Percentiles rank a stretch among this genome's conserved stretches.
phyloP scores from a whole-genome alignment of 2,797 vertebrate species.

The Astyanax mexicanus region DNA sequence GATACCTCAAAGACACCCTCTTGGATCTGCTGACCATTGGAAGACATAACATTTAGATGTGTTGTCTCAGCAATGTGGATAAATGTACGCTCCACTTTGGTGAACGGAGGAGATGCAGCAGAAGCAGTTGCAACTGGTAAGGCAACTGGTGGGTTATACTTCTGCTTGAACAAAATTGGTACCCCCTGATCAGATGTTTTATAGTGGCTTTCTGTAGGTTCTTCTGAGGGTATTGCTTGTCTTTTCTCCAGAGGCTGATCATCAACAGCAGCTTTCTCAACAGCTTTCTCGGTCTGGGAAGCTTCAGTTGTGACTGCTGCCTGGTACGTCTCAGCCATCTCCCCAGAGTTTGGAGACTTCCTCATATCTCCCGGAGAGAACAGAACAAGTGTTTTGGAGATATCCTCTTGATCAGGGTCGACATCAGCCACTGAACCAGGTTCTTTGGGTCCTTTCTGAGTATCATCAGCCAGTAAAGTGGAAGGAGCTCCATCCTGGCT shows the following conservation, averaged over 20 bases:
- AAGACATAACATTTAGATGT: conserved; percentile 94
- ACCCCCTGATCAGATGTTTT: neutral
- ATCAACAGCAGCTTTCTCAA: conserved; percentile 81
- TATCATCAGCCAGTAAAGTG: conserved; percentile 89
- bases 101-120: conserved; percentile 88
- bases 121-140: conserved; percentile 32
- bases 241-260: conserved; percentile 54
- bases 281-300: conserved; percentile 83
- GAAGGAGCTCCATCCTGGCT: conserved; percentile 92
- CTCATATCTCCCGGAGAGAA: conserved; percentile 95
- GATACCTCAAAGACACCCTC: conserved; percentile 69
- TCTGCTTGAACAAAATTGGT: conserved; percentile 20
- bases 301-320: conserved; percentile 82
- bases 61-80: conserved; percentile 96
- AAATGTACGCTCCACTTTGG: conserved; percentile 97
- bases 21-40: conserved; percentile 78
- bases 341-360: conserved; percentile 86
- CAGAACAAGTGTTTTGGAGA: conserved; percentile 94
- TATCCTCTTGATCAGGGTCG: conserved; percentile 94
- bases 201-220: conserved; percentile 6
- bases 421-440: conserved; percentile 86
- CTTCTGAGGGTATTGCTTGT: conserved; percentile 2
- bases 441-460: conserved; percentile 85
- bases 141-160: conserved; percentile 4
- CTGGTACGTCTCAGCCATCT: conserved; percentile 83